Conservation (phyloP, 2,888 invertebrate genomes). For the Lasioglossum lativentre region DNA sequence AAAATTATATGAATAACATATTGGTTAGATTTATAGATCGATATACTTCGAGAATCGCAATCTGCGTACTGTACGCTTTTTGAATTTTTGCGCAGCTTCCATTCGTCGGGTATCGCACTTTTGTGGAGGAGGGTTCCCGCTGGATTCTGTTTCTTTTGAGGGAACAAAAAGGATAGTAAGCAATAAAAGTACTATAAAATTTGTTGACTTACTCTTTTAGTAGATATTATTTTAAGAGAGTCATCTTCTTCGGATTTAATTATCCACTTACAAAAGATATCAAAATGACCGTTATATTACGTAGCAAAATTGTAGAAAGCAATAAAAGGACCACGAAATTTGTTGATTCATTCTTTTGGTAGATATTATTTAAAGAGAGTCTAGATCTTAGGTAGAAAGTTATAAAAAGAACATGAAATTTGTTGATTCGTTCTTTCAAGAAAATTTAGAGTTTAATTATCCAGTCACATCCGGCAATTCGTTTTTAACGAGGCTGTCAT, state of each 20-base stretch:
- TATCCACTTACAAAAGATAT: slow-evolving; percentile 40
- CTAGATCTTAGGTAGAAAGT: background rate
- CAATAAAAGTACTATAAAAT: no score
- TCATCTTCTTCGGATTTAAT: background rate
- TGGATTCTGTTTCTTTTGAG: no score
- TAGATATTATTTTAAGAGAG: no score
- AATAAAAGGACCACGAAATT: background rate
- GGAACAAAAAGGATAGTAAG: background rate
- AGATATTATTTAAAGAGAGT: background rate
- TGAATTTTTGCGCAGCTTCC: slow-evolving; percentile 21
- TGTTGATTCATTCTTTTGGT: background rate
- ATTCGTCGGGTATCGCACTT: background rate
- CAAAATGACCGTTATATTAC: background rate
- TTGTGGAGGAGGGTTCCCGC: no score
- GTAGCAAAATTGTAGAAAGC: no score
- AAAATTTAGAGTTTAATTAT: slow-evolving; percentile 22
- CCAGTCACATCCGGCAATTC: slow-evolving; percentile 44
- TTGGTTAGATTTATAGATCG: slow-evolving; percentile 4
- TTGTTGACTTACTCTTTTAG: no score
- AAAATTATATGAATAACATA: background rate
- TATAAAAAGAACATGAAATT: background rate
- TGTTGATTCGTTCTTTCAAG: background rate
- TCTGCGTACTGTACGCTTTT: slow-evolving; percentile 16
- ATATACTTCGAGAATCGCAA: slow-evolving; percentile 17
- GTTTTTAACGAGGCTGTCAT: slow-evolving; percentile 6